Evolutionary conservation across 2,888 invertebrate species (phyloP), one percentile per base, ranked within the genome.

Genomic region (Mamestra brassicae): DNA sequence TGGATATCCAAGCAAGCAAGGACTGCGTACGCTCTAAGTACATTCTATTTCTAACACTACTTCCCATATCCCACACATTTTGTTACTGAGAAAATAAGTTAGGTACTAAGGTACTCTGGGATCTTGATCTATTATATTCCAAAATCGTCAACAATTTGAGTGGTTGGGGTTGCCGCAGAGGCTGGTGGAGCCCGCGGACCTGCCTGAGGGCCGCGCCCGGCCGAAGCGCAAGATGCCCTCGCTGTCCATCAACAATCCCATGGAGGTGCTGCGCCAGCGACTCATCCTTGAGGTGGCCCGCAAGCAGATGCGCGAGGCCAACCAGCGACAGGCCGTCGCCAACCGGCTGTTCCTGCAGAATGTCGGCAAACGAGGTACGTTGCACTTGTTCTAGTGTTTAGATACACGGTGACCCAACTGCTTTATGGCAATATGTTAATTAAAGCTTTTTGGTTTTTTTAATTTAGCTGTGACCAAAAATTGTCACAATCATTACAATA

Each of bases 261-360:
- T 99, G 97, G 98, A 98, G 93, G 98, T 98, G 67, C 97, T 99
- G 62, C 97, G 98, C 83, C 98, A 98, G 92, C 97, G 98, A 89
- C 97, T 98, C 65, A 94, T 98, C 83, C 95, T 98, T 86, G 98
- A 98, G 95, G 97, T 98, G 85, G 98, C 98, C 26, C 97, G 98
- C 90, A 98, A 98, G 93, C 98, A 98, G 96, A 98, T 98, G 96
- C 97, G 98, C 87, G 98, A 98, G 91, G 97, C 98, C 85, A 97
- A 97, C 89, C 97, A 97, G 89, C 97, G 98, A 92, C 96, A 97
- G 95, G 97, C 97, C 75, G 97, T 97, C 89, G 97, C 97, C 87
- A 98, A 98, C 96, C 96, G 98, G 75, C 97, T 97, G 84, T 97
- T 98, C 90, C 95, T 98, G 88, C 97, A 98, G 91, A 97, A 97